These are phyloP conservation scores for Formica aserva DNA, from an alignment of 2,888 invertebrate species.

Conservation along the genomic window DNA sequence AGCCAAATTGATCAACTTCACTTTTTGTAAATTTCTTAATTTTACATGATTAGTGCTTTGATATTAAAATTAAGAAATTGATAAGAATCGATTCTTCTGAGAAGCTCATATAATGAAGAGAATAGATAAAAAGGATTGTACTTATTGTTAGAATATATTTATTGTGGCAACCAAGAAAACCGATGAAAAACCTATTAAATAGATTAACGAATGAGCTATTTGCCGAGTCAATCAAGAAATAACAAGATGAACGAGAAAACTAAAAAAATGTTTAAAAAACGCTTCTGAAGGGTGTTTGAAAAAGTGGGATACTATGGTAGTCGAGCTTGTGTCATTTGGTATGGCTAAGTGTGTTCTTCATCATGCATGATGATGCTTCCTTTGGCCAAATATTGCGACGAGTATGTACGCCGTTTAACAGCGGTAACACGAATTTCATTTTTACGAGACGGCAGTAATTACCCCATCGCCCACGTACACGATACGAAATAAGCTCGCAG, in stretches of 20 bases:
- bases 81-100: too few species aligned
- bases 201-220: neutral
- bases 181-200: neutral
- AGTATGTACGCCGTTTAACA: conserved; percentile 5
- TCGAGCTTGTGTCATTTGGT: neutral
- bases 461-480: conserved; percentile 10
- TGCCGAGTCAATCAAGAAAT: neutral
- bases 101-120: too few species aligned
- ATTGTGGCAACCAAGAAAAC: neutral
- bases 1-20: neutral
- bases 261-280: neutral
- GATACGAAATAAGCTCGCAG: conserved; percentile 28
- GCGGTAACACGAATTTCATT: conserved; percentile 1
- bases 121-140: neutral
- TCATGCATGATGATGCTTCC: neutral
- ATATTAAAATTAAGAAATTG: neutral
- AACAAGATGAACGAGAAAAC: neutral
- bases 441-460: conserved; percentile 2
- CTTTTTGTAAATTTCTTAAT: neutral
- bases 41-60: neutral
- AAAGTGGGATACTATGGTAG: neutral
- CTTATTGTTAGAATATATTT: neutral
- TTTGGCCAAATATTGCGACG: neutral
- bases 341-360: neutral
- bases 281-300: neutral